phyloP scores from a whole-genome alignment of 2,888 invertebrate genomes.

The Sarcophaga carnaria region DNA sequence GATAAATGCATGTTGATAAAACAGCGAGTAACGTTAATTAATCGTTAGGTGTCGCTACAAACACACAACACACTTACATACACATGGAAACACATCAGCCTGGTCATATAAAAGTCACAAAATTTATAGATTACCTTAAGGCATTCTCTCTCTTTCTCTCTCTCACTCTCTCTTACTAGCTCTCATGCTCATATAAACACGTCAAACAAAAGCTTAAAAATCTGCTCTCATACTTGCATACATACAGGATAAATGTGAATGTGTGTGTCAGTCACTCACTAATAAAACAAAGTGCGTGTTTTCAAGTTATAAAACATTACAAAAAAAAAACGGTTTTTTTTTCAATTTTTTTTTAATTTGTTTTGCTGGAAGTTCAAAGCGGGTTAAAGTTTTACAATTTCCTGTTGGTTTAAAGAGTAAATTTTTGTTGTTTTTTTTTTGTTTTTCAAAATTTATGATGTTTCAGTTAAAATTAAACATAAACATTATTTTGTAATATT shows the following conservation, averaged over 20 bases:
- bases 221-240: background rate
- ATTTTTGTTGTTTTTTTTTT: constrained; percentile 12
- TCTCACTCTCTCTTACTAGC: too few species aligned
- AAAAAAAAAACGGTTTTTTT: background rate
- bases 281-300: constrained; percentile 55
- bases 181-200: background rate
- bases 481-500: constrained; percentile 55
- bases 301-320: constrained; percentile 51
- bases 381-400: constrained; percentile 59
- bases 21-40: constrained; percentile 74
- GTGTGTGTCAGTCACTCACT: background rate
- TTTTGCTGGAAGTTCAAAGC: background rate
- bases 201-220: background rate
- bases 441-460: constrained; percentile 54
- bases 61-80: constrained; percentile 55
- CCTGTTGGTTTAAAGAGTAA: constrained; percentile 56
- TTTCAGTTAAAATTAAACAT: constrained; percentile 56
- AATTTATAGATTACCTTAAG: constrained; percentile 16
- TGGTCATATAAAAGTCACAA: constrained; percentile 9
- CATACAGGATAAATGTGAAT: background rate
- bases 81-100: constrained; percentile 20
- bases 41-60: constrained; percentile 77
- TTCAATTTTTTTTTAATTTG: background rate
- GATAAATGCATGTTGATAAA: constrained; percentile 71
- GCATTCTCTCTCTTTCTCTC: background rate